A percentile compares a stretch with the other conserved stretches of the same genome.
Evolutionary conservation across 2,888 invertebrate genomes (phyloP).

Genomic region (Limnephilus rhombicus): DNA sequence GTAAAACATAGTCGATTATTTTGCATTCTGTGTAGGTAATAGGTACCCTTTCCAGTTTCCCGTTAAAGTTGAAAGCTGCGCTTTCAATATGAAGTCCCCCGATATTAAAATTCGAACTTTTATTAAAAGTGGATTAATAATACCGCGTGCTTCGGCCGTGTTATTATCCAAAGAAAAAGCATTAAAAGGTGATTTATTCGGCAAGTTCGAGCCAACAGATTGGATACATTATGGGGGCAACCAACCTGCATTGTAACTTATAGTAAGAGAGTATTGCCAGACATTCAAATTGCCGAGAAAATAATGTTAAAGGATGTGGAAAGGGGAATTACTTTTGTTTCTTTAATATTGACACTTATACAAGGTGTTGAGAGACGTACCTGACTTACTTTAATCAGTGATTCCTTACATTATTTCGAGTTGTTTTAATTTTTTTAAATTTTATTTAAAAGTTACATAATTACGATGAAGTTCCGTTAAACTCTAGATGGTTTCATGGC

Average conservation of each 20-base stretch:
- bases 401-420: too few relatives aligned
- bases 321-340: neutral
- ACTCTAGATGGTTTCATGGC: too few relatives aligned
- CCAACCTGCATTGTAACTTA: neutral
- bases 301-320: neutral
- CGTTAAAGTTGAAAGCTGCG: neutral
- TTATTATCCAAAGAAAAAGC: slow-evolving; percentile 55
- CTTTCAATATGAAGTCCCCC: neutral
- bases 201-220: slow-evolving; percentile 43
- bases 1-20: too few relatives aligned
- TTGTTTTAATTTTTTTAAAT: too few relatives aligned
- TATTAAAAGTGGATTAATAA: slow-evolving; percentile 56
- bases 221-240: slow-evolving; percentile 35
- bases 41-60: neutral
- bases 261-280: slow-evolving; percentile 13
- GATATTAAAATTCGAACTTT: slow-evolving; percentile 31
- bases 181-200: slow-evolving; percentile 51
- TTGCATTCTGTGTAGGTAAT: too few relatives aligned
- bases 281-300: slow-evolving; percentile 16
- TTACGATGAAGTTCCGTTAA: too few relatives aligned
- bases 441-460: too few relatives aligned
- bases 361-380: too few relatives aligned
- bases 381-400: too few relatives aligned
- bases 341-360: neutral
- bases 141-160: slow-evolving; percentile 35